These are phyloP conservation scores for Acrossocheilus fasciatus DNA, from an alignment of 2,797 vertebrate genomes.

Conservation along the genomic window DNA sequence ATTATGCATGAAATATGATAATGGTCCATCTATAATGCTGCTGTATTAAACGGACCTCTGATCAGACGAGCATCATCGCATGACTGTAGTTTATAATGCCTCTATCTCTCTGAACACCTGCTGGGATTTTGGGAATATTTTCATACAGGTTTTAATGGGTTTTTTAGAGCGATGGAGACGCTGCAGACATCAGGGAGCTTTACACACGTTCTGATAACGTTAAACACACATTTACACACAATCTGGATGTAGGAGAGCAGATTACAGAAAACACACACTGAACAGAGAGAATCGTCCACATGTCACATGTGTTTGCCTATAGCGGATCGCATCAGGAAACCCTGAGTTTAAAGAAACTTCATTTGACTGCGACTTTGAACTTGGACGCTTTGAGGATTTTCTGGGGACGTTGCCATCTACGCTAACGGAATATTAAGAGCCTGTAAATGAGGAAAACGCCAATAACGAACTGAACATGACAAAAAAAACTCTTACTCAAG, in stretches of 20 bases:
- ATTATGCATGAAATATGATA: not conserved
- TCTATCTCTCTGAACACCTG: constrained; percentile 16
- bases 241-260: not conserved
- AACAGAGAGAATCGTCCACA: not conserved
- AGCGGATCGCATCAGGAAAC: not conserved
- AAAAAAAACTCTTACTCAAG: not conserved
- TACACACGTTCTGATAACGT: not conserved
- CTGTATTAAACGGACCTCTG: not conserved
- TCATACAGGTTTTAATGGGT: not conserved
- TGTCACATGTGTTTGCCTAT: not conserved
- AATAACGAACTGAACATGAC: not conserved
- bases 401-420: not conserved
- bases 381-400: not conserved
- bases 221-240: not conserved
- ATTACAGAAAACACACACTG: not conserved
- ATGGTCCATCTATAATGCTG: not conserved
- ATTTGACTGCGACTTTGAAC: constrained; percentile 6
- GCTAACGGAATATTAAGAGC: not conserved
- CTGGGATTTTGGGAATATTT: constrained; percentile 15
- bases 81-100: not conserved
- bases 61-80: not conserved
- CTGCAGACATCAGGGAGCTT: not conserved
- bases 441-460: not conserved
- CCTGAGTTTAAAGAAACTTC: constrained; percentile 14
- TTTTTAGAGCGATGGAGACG: not conserved